Conservation (phyloP, 1,140 invertebrate species). For the Bombyx mori region DNA sequence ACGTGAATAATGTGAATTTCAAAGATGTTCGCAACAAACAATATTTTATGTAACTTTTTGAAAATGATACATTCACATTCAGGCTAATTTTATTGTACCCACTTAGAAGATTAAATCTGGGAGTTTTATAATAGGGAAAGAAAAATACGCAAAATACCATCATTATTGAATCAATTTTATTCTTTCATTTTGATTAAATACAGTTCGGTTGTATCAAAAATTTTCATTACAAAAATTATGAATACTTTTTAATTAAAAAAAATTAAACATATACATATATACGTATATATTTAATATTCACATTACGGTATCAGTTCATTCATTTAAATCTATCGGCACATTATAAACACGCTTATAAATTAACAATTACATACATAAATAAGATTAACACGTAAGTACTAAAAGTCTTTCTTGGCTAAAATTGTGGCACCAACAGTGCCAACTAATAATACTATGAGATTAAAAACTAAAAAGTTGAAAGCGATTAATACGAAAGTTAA, state of each 20-base stretch:
- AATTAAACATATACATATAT: slow-evolving; percentile 7
- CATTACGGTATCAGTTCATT: slow-evolving; percentile 50
- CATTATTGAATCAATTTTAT: slow-evolving; percentile 33
- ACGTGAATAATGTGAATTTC: no score
- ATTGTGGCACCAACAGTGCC: slow-evolving; percentile 32
- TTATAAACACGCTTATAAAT: slow-evolving; percentile 25
- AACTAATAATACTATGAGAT: slow-evolving; percentile 52
- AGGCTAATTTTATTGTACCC: no score
- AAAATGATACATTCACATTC: no score
- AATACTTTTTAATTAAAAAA: slow-evolving; percentile 26
- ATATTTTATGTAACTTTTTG: no score
- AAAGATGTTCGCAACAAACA: no score
- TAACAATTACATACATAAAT: slow-evolving; percentile 50
- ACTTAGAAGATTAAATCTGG: no score
- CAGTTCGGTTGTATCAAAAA: slow-evolving; percentile 25
- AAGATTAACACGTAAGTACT: slow-evolving; percentile 35
- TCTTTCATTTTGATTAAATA: slow-evolving; percentile 26
- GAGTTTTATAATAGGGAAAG: not conserved
- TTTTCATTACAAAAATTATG: slow-evolving; percentile 29
- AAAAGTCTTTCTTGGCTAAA: slow-evolving; percentile 62
- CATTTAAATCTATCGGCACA: slow-evolving; percentile 45
- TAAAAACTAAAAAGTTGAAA: slow-evolving; percentile 23
- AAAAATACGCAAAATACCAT: slow-evolving; percentile 5
- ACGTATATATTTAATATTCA: slow-evolving; percentile 31
- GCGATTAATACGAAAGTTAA: slow-evolving; percentile 19